Base-by-base conservation (phyloP, 2,888 invertebrate genomes). In the Lasioglossum oenotherae region DNA sequence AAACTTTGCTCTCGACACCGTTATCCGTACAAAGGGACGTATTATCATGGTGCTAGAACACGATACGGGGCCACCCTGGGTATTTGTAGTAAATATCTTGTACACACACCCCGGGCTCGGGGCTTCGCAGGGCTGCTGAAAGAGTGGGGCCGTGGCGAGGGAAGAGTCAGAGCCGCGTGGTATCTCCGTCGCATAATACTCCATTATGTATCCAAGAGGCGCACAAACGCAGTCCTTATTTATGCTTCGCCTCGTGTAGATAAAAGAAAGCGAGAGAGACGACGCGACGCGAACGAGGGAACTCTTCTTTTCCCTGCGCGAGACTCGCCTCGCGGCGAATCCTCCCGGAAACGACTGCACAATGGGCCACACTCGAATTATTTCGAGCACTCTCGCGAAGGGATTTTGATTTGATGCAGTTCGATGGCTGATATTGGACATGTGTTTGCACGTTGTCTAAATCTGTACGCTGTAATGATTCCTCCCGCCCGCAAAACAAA, bases 61-160 rank as follows among this genome's bases (percentile, higher is more conserved):
- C 88, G 91, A 93, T 93, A 93, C 90, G 91, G 87, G 6, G 88
- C 80, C 88, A 91, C 89, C 93, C 88, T 87, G 90, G 90, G 90
- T 94, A 93, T 94, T 94, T 93, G 92, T 92, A 90, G 93, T 93
- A 92, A 94, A 94, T 94, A 93, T 94, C 94, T 94, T 93, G 93
- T 93, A 91, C 92, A 94, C 92, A 94, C 93, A 93, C 87, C 76
- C 82, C 81, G 78, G 74, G 74, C 31, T 80, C 57, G 67, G 85
- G 85, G 79, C 80, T 38, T 74, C 73, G 76, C 41, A 74, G 72
- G 85, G 81, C 86, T 71, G 87, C 82, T 75, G 60, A 76, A 78
- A 81, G 86, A 78, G 81, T 76, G 73, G 35, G 53, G 78, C 78
- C 74, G 1, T 4, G 53, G 44, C 31, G 77, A 74, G 86, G 76